Conservation (phyloP, 2,113 vertebrate genomes). For the Chlorodrepanis virens region DNA sequence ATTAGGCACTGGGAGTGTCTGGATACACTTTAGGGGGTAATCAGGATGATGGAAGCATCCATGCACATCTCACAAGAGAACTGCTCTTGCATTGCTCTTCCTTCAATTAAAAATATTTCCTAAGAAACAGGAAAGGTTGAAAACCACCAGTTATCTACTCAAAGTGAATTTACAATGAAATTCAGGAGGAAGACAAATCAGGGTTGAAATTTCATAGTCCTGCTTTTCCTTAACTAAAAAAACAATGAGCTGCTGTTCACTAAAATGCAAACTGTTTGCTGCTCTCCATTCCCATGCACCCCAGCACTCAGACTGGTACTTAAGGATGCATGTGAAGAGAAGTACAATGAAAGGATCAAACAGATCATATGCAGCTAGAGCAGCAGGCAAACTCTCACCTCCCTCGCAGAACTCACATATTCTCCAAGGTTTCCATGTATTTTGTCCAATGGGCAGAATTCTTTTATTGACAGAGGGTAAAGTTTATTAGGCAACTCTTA, state of each 20-base stretch:
- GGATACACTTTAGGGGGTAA: background rate
- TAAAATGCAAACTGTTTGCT: background rate
- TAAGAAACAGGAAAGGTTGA: background rate
- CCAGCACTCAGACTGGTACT: background rate
- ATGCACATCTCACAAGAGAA: background rate
- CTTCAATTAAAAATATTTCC: background rate
- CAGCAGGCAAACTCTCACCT: background rate
- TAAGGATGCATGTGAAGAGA: background rate
- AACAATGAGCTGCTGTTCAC: background rate
- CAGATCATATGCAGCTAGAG: rapidly evolving
- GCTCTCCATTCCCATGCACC: background rate
- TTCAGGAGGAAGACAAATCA: background rate
- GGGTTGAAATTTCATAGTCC: background rate
- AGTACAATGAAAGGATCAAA: background rate
- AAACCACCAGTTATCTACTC: background rate
- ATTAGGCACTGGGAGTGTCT: background rate
- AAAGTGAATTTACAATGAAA: background rate
- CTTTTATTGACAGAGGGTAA: background rate
- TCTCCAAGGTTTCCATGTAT: background rate
- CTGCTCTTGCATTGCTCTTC: background rate
- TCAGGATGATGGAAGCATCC: background rate
- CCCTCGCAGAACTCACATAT: background rate
- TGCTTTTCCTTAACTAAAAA: background rate
- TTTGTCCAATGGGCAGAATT: background rate
- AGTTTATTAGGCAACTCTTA: background rate